A percentile compares a stretch with the other conserved stretches of the same genome.
phyloP scores from a whole-genome alignment of 2,888 invertebrate genomes.

The Drosophila crucigera region DNA sequence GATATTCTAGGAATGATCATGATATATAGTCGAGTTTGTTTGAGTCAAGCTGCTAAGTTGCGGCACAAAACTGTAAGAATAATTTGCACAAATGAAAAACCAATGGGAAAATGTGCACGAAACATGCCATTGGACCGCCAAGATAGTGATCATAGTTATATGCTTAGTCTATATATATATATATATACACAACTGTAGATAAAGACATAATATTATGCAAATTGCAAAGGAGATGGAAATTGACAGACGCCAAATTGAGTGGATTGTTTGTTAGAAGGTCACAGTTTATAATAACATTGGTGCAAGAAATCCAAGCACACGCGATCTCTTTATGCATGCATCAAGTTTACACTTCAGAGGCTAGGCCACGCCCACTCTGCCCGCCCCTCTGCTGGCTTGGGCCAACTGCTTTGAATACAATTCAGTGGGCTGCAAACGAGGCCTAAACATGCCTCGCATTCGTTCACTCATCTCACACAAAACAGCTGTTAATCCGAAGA shows the following conservation, averaged over 20 bases:
- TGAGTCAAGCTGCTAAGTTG: constrained; percentile 46
- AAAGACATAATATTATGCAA: constrained; percentile 72
- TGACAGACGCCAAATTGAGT: constrained; percentile 49
- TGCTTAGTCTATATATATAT: background rate
- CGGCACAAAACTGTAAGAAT: constrained; percentile 40
- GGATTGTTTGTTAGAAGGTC: constrained; percentile 37
- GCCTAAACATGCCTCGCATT: constrained; percentile 47
- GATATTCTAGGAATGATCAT: constrained; percentile 4
- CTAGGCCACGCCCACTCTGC: constrained; percentile 40
- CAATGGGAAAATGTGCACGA: constrained; percentile 42
- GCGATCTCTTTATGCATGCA: constrained; percentile 43
- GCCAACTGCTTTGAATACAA: constrained; percentile 43
- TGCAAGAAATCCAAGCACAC: constrained; percentile 26
- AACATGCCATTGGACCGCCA: constrained; percentile 76
- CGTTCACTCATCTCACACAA: constrained; percentile 28
- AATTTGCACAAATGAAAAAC: constrained; percentile 6
- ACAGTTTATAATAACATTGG: constrained; percentile 15
- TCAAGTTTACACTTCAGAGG: constrained; percentile 56
- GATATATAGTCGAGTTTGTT: constrained; percentile 7
- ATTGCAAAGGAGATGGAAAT: constrained; percentile 31
- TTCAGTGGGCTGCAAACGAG: constrained; percentile 47
- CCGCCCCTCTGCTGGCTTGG: background rate
- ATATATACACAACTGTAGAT: constrained; percentile 1
- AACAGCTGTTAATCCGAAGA: constrained; percentile 28
- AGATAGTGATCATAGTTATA: constrained; percentile 47